Conservation (phyloP, 2,797 vertebrate genomes). For the Chelmon rostratus region DNA sequence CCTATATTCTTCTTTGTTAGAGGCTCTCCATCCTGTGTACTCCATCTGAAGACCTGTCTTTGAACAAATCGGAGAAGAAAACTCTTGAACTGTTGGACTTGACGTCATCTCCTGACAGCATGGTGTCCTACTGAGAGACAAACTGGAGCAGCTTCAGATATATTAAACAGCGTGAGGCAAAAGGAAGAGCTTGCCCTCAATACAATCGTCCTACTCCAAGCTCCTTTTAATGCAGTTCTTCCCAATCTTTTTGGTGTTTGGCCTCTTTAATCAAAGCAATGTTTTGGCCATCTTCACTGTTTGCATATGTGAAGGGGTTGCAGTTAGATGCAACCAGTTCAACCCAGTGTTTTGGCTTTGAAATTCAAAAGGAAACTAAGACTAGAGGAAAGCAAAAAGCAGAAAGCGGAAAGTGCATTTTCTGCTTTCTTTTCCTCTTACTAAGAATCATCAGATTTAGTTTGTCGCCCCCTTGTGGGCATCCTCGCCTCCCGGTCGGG, state of each 20-base stretch:
- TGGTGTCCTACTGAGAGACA: not conserved
- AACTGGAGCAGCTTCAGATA: slow-evolving; percentile 5
- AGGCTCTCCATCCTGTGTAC: slow-evolving; percentile 81
- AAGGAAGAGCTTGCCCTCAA: not conserved
- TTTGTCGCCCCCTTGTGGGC: not conserved
- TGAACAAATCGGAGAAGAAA: slow-evolving; percentile 67
- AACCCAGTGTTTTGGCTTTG: slow-evolving; percentile 3
- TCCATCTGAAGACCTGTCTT: slow-evolving; percentile 76
- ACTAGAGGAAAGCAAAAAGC: not conserved
- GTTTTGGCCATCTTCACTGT: not conserved
- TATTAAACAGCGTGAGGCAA: not conserved
- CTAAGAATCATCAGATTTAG: not conserved
- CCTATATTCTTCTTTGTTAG: slow-evolving; percentile 63
- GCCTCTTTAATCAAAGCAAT: not conserved
- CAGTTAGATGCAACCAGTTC: not conserved
- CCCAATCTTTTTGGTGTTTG: not conserved
- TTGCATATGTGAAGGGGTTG: not conserved
- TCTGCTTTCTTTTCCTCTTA: not conserved
- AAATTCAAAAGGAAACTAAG: not conserved
- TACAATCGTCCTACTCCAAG: not conserved
- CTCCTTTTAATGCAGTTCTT: not conserved
- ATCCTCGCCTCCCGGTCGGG: not conserved
- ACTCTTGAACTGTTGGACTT: slow-evolving; percentile 49
- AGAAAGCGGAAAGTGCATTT: not conserved
- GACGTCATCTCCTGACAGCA: slow-evolving; percentile 2